These are phyloP conservation scores for Tachysurus vachellii DNA, from an alignment of 2,113 vertebrate genomes.

Conservation along the genomic window DNA sequence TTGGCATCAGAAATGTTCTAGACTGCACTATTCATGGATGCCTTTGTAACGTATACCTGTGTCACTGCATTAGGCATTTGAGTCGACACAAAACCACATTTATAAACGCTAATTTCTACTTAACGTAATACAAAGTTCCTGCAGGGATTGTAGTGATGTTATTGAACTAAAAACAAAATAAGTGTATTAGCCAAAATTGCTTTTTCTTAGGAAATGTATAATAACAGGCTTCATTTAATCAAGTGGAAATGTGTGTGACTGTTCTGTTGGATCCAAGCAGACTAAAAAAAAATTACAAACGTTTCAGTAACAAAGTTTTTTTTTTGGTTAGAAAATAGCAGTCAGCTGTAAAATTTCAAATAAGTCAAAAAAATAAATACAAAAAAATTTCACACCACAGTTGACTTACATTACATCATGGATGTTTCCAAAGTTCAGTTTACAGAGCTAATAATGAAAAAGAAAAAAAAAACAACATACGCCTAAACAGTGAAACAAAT, in stretches of 20 bases:
- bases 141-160: slow-evolving; percentile 21
- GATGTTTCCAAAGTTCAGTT: not conserved
- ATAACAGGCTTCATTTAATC: not conserved
- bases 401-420: not conserved
- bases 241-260: not conserved
- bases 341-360: not conserved
- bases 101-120: slow-evolving; percentile 21
- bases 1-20: slow-evolving; percentile 40
- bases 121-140: slow-evolving; percentile 2
- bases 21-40: slow-evolving; percentile 30
- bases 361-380: not conserved
- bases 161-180: not conserved
- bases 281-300: not conserved
- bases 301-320: not conserved
- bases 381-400: not conserved
- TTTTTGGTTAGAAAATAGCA: not conserved
- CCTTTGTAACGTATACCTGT: slow-evolving; percentile 5
- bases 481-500: not conserved
- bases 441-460: not conserved
- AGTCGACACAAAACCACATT: slow-evolving; percentile 11
- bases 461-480: not conserved
- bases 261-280: not conserved
- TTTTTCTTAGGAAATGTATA: not conserved
- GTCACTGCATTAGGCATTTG: not conserved
- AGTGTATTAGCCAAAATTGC: not conserved